Evolutionary conservation across 2,888 invertebrate species (phyloP).

Genomic region (Tanytarsus gracilentus): DNA sequence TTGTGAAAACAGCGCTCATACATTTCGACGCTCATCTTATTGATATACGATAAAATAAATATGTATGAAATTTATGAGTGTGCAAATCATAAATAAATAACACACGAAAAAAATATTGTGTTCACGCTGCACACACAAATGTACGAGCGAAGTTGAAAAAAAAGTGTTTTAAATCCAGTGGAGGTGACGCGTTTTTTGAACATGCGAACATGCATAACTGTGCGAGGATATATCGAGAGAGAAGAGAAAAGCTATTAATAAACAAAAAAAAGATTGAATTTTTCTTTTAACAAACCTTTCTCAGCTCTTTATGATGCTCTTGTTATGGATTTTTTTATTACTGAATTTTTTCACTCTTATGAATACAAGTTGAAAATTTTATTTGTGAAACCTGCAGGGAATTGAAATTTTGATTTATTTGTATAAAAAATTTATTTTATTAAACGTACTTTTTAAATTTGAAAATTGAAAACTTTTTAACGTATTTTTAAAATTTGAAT

Average conservation of each 20-base stretch:
- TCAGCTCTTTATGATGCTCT: conserved; percentile 14
- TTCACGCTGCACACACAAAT: background rate
- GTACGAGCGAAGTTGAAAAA: background rate
- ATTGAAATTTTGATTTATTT: no score
- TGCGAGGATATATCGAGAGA: background rate
- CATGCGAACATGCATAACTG: conserved; percentile 5
- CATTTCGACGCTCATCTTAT: conserved; percentile 26
- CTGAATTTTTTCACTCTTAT: background rate
- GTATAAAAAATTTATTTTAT: no score
- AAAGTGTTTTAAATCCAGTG: background rate
- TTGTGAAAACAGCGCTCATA: conserved; percentile 26
- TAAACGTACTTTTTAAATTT: no score
- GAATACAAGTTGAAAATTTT: no score
- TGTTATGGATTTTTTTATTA: conserved; percentile 20
- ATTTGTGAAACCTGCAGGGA: no score
- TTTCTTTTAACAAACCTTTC: conserved; percentile 25
- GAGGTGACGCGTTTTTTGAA: background rate
- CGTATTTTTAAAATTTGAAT: no score
- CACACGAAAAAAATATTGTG: background rate
- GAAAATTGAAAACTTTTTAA: no score
- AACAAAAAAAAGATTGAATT: conserved; percentile 20
- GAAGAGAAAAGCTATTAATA: conserved; percentile 22
- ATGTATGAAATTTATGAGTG: conserved; percentile 26
- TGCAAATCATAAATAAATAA: conserved; percentile 27
- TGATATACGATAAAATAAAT: conserved; percentile 27